phyloP scores from a whole-genome alignment of 2,113 vertebrate species.

The Plotosus lineatus region DNA sequence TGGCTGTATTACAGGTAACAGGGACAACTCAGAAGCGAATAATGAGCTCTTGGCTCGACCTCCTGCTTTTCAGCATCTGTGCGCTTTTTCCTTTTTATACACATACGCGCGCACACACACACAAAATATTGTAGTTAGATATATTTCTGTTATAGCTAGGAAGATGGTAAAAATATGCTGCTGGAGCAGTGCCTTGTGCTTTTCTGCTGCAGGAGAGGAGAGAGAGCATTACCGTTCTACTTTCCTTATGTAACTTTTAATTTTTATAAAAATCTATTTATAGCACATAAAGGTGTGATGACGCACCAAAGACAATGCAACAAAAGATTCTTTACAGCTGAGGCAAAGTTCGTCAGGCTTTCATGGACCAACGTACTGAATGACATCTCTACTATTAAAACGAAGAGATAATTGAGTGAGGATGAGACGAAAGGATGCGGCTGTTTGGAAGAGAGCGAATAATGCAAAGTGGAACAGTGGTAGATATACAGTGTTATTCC shows the following conservation, averaged over 20 bases:
- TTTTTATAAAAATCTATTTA: neutral
- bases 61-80: slow-evolving; percentile 9
- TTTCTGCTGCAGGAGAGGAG: neutral
- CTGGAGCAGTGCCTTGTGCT: neutral
- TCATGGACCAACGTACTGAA: neutral
- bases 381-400: neutral
- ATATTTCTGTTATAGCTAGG: neutral
- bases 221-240: neutral
- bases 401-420: neutral
- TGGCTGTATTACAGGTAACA: slow-evolving; percentile 63
- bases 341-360: neutral
- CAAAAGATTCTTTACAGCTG: too few relatives aligned
- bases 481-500: too few relatives aligned
- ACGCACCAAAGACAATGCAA: neutral
- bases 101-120: too few relatives aligned
- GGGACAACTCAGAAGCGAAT: slow-evolving; percentile 66
- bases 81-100: neutral
- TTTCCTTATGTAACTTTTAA: neutral
- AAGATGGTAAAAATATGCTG: neutral
- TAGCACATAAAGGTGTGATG: neutral
- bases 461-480: too few relatives aligned
- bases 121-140: too few relatives aligned
- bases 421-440: neutral
- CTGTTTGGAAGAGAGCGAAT: neutral
- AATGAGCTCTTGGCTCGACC: slow-evolving; percentile 40